Evolutionary conservation across 2,888 invertebrate species (phyloP).

Genomic region (Apamea anceps): DNA sequence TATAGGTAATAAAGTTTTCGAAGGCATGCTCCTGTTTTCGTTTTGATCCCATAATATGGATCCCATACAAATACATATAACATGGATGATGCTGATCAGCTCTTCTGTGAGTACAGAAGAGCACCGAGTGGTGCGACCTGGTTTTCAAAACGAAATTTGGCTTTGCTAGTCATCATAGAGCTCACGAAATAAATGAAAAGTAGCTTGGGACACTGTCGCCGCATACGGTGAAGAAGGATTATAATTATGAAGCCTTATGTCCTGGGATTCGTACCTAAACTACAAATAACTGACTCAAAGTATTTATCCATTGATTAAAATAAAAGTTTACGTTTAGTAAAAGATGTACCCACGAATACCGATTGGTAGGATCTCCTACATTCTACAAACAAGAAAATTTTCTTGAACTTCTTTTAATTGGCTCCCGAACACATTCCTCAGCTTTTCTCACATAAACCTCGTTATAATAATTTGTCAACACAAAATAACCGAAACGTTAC

Average conservation of each 20-base stretch:
- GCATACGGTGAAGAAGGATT: no score
- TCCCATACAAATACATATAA: no score
- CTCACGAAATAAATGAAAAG: no score
- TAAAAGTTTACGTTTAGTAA: neutral
- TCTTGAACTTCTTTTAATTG: slow-evolving; percentile 9
- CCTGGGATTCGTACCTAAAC: no score
- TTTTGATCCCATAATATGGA: neutral
- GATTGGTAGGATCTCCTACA: neutral
- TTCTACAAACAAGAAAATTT: neutral
- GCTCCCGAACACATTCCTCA: slow-evolving; percentile 13
- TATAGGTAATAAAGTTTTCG: neutral
- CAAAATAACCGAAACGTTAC: slow-evolving; percentile 53
- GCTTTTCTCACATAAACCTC: slow-evolving; percentile 23
- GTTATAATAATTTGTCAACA: slow-evolving; percentile 66
- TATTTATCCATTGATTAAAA: neutral
- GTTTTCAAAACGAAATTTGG: no score
- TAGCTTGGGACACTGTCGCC: no score
- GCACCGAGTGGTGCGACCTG: no score
- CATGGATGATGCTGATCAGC: no score
- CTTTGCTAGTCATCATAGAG: no score
- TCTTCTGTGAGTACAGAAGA: no score
- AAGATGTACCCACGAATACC: neutral
- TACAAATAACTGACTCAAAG: neutral
- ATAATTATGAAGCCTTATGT: no score
- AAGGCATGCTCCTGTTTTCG: neutral